These are phyloP conservation scores for Epirrhoe tristata DNA, from an alignment of 2,888 invertebrate genomes.

Conservation along the genomic window DNA sequence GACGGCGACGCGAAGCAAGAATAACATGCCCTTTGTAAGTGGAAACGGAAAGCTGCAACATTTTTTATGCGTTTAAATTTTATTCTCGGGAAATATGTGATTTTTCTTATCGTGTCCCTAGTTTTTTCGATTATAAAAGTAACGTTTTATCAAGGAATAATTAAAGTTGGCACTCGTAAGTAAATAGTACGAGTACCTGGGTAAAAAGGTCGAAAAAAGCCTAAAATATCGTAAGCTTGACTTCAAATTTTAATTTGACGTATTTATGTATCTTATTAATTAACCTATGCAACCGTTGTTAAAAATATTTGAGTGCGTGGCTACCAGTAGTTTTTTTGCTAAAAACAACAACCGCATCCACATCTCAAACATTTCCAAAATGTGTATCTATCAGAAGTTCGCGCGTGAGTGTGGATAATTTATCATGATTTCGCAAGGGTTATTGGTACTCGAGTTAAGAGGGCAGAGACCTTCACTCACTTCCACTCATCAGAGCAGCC, in stretches of 20 bases:
- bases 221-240: no score
- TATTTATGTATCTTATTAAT: no score
- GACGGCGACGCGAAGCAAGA: conserved; percentile 31
- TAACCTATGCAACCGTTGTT: no score
- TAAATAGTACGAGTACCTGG: no score
- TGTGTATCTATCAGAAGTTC: conserved; percentile 63
- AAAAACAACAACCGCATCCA: conserved; percentile 51
- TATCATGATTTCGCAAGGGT: conserved; percentile 83
- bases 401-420: conserved; percentile 82
- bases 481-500: conserved; percentile 53
- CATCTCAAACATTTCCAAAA: conserved; percentile 40
- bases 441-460: conserved; percentile 74
- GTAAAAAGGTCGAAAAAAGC: no score
- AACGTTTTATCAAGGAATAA: no score
- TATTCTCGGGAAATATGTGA: neutral
- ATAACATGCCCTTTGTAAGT: neutral
- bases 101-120: no score
- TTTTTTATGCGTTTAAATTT: neutral
- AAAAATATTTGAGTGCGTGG: no score
- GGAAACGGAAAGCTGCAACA: neutral
- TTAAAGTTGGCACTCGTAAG: no score
- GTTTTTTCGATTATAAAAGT: no score
- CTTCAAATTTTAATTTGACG: no score
- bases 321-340: no score
- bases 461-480: conserved; percentile 63